Conservation (phyloP, 2,888 invertebrate species). For the Microchrysa polita region DNA sequence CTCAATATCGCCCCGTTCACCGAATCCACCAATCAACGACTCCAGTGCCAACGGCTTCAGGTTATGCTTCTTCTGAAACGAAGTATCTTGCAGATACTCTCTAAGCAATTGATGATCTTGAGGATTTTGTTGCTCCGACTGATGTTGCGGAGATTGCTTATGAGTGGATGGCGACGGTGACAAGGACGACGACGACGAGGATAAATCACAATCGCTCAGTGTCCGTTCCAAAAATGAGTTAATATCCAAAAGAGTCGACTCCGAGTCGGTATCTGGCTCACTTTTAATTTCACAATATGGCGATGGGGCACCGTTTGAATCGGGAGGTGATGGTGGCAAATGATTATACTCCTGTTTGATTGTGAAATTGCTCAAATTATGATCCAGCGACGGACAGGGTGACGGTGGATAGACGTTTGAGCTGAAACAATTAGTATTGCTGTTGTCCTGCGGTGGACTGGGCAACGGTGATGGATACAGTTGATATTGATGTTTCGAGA, state of each 20-base stretch:
- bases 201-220: slow-evolving; percentile 50
- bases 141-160: slow-evolving; percentile 12
- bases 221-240: slow-evolving; percentile 57
- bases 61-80: slow-evolving; percentile 85
- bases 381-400: slow-evolving; percentile 61
- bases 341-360: slow-evolving; percentile 66
- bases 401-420: slow-evolving; percentile 53
- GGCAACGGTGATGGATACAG: slow-evolving; percentile 60
- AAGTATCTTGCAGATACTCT: slow-evolving; percentile 84
- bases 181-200: not conserved
- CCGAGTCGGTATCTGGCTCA: slow-evolving; percentile 63
- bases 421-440: slow-evolving; percentile 29
- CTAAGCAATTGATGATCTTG: slow-evolving; percentile 80
- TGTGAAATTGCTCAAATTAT: slow-evolving; percentile 56
- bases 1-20: slow-evolving; percentile 80
- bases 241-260: slow-evolving; percentile 59
- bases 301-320: slow-evolving; percentile 68
- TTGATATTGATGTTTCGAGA: slow-evolving; percentile 53
- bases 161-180: slow-evolving; percentile 17
- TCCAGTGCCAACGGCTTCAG: slow-evolving; percentile 79
- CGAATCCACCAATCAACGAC: slow-evolving; percentile 67
- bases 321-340: slow-evolving; percentile 71
- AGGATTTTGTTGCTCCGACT: slow-evolving; percentile 56
- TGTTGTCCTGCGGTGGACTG: slow-evolving; percentile 59
- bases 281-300: slow-evolving; percentile 65